Percentiles rank a stretch among this genome's conserved stretches.
Evolutionary conservation across 2,113 vertebrate species (phyloP).

Genomic region (Urocolius indicus): DNA sequence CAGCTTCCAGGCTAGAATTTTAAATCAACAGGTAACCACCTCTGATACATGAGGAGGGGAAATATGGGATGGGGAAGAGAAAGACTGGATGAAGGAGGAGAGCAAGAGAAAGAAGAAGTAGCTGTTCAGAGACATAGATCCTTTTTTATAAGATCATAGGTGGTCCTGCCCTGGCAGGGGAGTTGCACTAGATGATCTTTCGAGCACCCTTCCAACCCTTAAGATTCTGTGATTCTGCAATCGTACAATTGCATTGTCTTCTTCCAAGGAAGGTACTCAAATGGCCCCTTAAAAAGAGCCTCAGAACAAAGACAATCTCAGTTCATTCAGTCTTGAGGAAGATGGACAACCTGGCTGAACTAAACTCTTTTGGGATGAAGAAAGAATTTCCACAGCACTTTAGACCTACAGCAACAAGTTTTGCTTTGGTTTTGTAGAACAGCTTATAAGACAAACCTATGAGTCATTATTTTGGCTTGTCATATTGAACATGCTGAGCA

Average conservation of each 20-base stretch:
- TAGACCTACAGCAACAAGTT: background rate
- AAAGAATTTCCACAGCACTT: background rate
- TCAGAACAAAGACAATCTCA: background rate
- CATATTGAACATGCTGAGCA: background rate
- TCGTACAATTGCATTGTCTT: background rate
- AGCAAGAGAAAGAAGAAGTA: background rate
- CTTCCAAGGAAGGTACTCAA: background rate
- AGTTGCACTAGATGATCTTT: no score
- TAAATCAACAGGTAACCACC: background rate
- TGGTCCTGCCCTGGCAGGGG: no score
- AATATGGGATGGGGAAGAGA: background rate
- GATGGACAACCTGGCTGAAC: background rate
- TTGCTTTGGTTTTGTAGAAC: background rate
- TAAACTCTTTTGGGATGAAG: background rate
- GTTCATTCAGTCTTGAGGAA: background rate
- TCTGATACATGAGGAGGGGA: background rate
- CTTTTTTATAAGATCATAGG: background rate
- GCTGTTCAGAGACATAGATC: background rate
- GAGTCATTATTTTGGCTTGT: background rate
- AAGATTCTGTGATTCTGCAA: no score
- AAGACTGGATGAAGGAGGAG: background rate
- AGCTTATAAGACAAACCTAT: background rate
- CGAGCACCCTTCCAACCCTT: no score
- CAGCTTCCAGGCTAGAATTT: background rate
- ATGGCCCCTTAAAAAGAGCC: background rate